Conservation (phyloP, 2,888 invertebrate genomes). For the Cyrtodaria siliqua region DNA sequence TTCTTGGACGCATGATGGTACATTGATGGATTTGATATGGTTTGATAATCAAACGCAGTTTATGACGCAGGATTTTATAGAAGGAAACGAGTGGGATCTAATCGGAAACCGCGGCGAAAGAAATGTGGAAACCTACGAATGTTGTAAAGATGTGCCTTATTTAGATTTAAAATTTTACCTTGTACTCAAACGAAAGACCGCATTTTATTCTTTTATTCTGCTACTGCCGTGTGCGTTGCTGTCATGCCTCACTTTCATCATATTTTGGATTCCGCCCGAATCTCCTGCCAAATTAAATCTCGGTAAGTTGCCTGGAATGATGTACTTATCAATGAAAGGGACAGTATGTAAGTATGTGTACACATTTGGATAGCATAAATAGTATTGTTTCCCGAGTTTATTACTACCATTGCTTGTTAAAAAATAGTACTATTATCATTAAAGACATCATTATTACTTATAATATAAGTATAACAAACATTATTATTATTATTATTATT, state of each 20-base stretch:
- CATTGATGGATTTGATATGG: conserved; percentile 80
- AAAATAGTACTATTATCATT: too few species aligned
- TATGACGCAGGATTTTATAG: conserved; percentile 81
- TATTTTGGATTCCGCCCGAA: conserved; percentile 86
- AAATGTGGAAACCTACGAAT: conserved; percentile 82
- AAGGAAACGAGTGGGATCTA: conserved; percentile 85
- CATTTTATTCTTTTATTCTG: conserved; percentile 85
- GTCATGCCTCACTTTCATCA: conserved; percentile 84
- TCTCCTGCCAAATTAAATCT: conserved; percentile 86
- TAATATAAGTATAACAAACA: too few species aligned
- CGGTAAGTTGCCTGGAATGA: conserved; percentile 76
- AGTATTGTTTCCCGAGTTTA: too few species aligned
- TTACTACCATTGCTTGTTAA: too few species aligned
- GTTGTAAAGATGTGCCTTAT: conserved; percentile 83
- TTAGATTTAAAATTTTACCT: conserved; percentile 84
- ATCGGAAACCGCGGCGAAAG: conserved; percentile 77
- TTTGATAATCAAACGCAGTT: conserved; percentile 67
- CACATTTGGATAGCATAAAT: too few species aligned
- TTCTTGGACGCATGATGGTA: conserved; percentile 86
- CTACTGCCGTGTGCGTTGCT: conserved; percentile 85
- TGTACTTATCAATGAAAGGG: background rate
- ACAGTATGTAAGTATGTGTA: background rate
- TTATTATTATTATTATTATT: too few species aligned
- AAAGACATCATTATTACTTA: too few species aligned
- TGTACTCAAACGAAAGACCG: conserved; percentile 78